These are phyloP conservation scores for Chrysomallon squamiferum DNA, from an alignment of 1,140 invertebrate species.

Conservation along the genomic window DNA sequence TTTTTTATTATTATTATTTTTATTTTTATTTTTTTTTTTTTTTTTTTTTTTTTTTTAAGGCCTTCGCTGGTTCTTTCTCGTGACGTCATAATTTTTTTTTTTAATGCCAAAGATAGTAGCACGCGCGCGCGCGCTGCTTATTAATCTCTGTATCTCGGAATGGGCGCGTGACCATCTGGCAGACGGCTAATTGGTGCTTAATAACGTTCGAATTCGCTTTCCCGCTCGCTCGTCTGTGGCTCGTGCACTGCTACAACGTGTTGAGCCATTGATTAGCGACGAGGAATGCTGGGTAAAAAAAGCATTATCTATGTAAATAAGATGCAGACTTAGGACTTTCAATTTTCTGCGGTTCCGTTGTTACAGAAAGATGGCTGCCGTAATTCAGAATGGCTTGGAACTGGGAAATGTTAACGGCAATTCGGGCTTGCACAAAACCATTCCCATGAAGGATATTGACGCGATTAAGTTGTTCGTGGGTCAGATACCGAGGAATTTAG, in stretches of 20 bases:
- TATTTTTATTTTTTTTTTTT: background rate
- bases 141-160: background rate
- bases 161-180: background rate
- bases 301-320: background rate
- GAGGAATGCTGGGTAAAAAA: background rate
- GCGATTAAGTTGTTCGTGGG: conserved; percentile 89
- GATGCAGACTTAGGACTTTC: background rate
- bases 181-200: background rate
- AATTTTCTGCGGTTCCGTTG: background rate
- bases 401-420: background rate
- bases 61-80: background rate
- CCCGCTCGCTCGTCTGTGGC: background rate
- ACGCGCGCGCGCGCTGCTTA: background rate
- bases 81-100: background rate
- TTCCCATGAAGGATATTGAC: conserved; percentile 62
- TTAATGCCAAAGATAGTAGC: background rate
- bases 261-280: background rate
- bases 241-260: background rate
- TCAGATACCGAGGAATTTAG: conserved; percentile 90
- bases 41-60: background rate
- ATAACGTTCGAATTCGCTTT: background rate
- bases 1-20: background rate
- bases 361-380: conserved; percentile 9
- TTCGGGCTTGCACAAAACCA: background rate
- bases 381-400: conserved; percentile 6